phyloP scores from a whole-genome alignment of 1,140 invertebrate genomes.

The Magallana angulata region DNA sequence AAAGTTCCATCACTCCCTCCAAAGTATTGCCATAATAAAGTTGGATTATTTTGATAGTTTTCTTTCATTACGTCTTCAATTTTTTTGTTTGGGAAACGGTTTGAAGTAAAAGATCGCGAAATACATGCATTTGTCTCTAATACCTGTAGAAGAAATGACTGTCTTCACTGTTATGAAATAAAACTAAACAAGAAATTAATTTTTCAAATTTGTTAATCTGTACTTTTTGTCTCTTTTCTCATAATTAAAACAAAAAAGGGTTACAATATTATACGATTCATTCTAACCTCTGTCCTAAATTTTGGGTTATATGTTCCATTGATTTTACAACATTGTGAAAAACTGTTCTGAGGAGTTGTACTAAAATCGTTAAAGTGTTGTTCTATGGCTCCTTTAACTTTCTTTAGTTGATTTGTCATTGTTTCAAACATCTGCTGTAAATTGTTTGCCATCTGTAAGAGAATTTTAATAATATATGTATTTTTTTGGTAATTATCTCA shows the following conservation, averaged over 20 bases:
- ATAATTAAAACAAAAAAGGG: no score
- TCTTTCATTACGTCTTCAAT: not conserved
- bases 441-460: not conserved
- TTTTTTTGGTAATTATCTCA: not conserved
- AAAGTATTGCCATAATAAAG: constrained; percentile 18
- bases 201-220: no score
- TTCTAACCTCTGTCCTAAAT: not conserved
- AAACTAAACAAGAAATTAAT: no score
- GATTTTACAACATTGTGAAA: not conserved
- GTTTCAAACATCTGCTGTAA: not conserved
- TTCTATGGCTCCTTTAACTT: not conserved
- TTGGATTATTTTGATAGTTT: not conserved
- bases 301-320: not conserved
- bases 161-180: no score
- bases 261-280: not conserved
- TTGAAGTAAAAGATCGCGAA: not conserved
- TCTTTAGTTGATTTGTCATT: not conserved
- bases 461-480: not conserved
- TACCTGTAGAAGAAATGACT: not conserved
- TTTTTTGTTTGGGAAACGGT: not conserved
- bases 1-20: not conserved
- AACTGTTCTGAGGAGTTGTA: not conserved
- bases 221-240: no score
- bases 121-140: not conserved
- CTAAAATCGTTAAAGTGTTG: not conserved